phyloP scores from a whole-genome alignment of 1,140 invertebrate genomes.

The Frieseomelitta varia region DNA sequence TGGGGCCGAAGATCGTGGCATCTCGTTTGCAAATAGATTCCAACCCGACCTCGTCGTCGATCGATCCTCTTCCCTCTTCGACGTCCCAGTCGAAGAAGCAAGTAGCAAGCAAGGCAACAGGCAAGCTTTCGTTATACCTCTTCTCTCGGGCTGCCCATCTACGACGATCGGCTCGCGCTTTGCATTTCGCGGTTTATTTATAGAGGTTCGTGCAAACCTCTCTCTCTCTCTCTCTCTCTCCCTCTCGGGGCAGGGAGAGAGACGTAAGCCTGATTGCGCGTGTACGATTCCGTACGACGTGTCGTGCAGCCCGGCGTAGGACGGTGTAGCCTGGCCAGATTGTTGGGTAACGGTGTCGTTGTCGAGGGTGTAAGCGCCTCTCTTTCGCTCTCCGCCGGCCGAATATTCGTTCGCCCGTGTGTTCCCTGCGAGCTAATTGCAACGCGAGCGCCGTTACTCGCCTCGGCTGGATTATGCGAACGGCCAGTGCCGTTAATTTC shows the following conservation, averaged over 20 bases:
- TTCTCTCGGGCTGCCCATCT: no score
- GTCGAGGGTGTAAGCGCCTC: slow-evolving; percentile 66
- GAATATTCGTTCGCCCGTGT: slow-evolving; percentile 73
- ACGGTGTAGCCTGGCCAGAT: slow-evolving; percentile 49
- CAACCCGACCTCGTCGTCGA: neutral
- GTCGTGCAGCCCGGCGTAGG: slow-evolving; percentile 58
- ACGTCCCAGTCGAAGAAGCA: neutral
- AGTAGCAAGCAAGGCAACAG: neutral
- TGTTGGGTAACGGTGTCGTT: slow-evolving; percentile 69
- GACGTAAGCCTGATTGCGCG: slow-evolving; percentile 33
- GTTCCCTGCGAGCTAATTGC: slow-evolving; percentile 76
- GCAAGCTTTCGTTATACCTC: neutral
- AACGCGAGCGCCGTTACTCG: slow-evolving; percentile 72
- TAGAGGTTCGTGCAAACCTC: slow-evolving; percentile 53
- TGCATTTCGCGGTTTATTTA: slow-evolving; percentile 63
- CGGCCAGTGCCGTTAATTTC: slow-evolving; percentile 71
- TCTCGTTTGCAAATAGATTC: neutral
- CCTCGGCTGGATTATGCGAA: slow-evolving; percentile 71
- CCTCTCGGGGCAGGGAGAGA: neutral
- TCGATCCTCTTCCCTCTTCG: neutral
- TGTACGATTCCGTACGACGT: slow-evolving; percentile 50
- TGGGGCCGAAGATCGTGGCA: neutral
- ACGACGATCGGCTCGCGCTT: slow-evolving; percentile 30
- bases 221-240: no score
- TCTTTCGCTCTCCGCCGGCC: slow-evolving; percentile 18